A percentile compares a stretch with the other conserved stretches of the same genome.
These are phyloP conservation scores for Criorhina ranunculi DNA, from an alignment of 2,888 invertebrate genomes.

Conservation along the genomic window DNA sequence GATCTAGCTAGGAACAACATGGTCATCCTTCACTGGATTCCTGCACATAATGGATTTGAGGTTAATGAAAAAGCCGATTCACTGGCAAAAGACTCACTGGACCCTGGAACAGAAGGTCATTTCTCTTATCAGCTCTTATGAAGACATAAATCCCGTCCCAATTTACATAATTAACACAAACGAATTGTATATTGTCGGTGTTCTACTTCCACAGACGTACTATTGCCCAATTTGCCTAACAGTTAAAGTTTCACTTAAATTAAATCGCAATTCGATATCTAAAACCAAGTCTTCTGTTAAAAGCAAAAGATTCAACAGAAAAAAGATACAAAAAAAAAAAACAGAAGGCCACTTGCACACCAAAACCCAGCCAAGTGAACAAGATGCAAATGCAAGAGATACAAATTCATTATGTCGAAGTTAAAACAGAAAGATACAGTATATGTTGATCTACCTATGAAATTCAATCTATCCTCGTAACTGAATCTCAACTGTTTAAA, in stretches of 20 bases:
- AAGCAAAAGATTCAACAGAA: conserved; percentile 18
- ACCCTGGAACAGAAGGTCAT: too few relatives aligned
- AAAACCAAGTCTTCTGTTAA: conserved; percentile 34
- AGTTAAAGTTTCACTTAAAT: conserved; percentile 60
- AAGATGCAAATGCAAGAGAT: conserved; percentile 18
- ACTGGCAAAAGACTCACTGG: too few relatives aligned
- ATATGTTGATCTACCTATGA: conserved; percentile 36
- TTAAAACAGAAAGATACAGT: too few relatives aligned
- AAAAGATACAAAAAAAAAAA: conserved; percentile 13
- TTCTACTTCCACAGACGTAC: conserved; percentile 45
- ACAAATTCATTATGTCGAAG: conserved; percentile 5
- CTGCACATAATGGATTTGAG: too few relatives aligned
- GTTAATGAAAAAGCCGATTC: too few relatives aligned
- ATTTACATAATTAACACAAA: conserved; percentile 45
- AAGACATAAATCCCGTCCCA: not conserved
- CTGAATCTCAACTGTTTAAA: conserved; percentile 57
- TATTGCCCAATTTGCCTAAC: conserved; percentile 59
- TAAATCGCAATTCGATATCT: conserved; percentile 58
- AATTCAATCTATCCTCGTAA: conserved; percentile 30
- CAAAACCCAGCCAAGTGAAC: conserved; percentile 30
- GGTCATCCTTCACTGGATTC: too few relatives aligned
- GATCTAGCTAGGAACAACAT: too few relatives aligned
- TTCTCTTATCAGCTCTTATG: too few relatives aligned
- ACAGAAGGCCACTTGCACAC: conserved; percentile 60
- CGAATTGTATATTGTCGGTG: conserved; percentile 47